phyloP scores from a whole-genome alignment of 1,140 invertebrate species.

The Diorhabda carinulata region DNA sequence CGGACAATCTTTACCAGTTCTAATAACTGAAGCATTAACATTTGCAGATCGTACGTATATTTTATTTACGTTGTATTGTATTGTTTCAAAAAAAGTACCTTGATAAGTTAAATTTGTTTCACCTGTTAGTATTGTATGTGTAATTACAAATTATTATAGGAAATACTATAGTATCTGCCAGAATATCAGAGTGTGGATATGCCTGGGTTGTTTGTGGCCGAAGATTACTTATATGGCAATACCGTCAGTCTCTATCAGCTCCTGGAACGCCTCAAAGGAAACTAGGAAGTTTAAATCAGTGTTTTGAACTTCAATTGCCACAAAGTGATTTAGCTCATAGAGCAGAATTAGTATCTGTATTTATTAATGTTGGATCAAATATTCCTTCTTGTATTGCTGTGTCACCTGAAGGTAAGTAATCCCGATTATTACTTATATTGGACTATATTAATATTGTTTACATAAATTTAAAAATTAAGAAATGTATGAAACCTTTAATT shows the following conservation, averaged over 20 bases:
- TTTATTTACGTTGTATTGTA: conserved; percentile 26
- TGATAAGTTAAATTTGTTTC: no score
- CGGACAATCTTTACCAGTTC: conserved; percentile 75
- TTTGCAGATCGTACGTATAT: conserved; percentile 66
- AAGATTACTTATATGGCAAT: conserved; percentile 83
- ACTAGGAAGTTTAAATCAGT: conserved; percentile 53
- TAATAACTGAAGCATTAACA: conserved; percentile 84
- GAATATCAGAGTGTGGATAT: conserved; percentile 54
- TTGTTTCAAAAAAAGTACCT: no score
- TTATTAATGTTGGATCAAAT: conserved; percentile 50
- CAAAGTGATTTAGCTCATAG: conserved; percentile 89
- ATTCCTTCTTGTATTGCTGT: conserved; percentile 86
- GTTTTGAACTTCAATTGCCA: conserved; percentile 80
- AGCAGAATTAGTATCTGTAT: conserved; percentile 82
- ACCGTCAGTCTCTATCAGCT: conserved; percentile 52
- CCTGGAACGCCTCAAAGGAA: conserved; percentile 46
- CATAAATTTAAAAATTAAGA: no score
- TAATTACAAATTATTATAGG: conserved; percentile 45
- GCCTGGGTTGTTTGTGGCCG: conserved; percentile 83
- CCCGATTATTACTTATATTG: neutral
- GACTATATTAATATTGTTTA: no score
- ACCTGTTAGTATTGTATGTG: no score
- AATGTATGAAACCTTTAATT: no score
- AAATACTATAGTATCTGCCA: conserved; percentile 53
- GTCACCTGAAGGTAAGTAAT: conserved; percentile 74